Base-by-base conservation (phyloP, 2,797 vertebrate species). In the Macroramphosus scolopax region DNA sequence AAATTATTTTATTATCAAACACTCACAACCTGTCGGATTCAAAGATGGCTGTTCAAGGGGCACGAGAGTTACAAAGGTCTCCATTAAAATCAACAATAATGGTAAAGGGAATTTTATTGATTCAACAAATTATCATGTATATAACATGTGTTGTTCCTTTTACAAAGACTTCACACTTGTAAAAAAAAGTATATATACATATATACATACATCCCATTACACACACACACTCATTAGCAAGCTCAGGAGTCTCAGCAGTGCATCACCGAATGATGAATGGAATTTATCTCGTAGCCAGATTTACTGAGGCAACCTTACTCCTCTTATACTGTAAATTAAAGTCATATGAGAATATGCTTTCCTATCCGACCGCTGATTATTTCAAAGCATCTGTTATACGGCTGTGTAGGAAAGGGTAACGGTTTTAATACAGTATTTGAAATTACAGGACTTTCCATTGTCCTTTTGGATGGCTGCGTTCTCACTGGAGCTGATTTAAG, bases 361-460 rank as follows among this genome's bases (percentile, higher is more conserved):
- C 6, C 17, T 38, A 18, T 55, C 20, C 30, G 68, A 17, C 8
- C 14, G 12, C 10, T 46, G 52, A 65, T 51, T 56, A 16, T 51
- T 62, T 63, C 17, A 46, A 48, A 18, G 13, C 30, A 68, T 55
- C 17, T 60, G 51, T 52, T 56, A 45, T 26, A 25, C 9, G 32
- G 34, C n/a, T 17, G 17, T 29, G 48, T 12, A 2, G 6, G 9
- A 6, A 34, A 25, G 4, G 20, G n/a, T 38, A 60, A 69, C 14
- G 1, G 18, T 51, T 59, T 40, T 30, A 47, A 58, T 33, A 35
- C 0, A 0, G 5, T 44, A 44, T 58, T 25, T 52, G 8, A 53
- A 54, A 49, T 50, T 26, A 28, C 16, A 6, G 13, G 14, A 38
- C 49, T 63, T 64, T 64, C 45, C 12, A 22, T 8, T 4, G 24